Evolutionary conservation across 2,113 vertebrate genomes (phyloP), one percentile per base, ranked within the genome.

Genomic region (Corythornis vintsioides): DNA sequence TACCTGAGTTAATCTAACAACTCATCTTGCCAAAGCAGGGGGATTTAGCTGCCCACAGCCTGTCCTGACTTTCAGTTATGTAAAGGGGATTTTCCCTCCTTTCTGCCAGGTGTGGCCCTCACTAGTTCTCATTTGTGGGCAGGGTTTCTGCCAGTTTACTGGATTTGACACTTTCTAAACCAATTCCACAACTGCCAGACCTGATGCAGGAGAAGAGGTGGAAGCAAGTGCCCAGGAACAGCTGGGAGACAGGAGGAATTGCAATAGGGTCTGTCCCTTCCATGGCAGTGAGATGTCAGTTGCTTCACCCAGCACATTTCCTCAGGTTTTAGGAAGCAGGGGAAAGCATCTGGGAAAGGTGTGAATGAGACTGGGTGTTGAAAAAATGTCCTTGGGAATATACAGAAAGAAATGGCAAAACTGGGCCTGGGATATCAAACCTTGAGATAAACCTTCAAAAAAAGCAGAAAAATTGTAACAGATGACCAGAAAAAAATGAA

Each of bases 241-340:
- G 26, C 35, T 42, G 55, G 56, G 53, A 72, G 33, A 19, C 0
- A 0, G 50, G 1, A 8, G 69, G 47, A 38, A 29, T 16, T 18
- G 24, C 45, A 26, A 8, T 2, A 56, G 22, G 20, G 15, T 10
- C 21, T 89, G 48, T 52, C 22, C 11, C 29, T 29, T 59, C 26
- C 11, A 13, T 22, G 56, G 7, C 10, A 42, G 15, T 1, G 8
- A 43, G 33, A 8, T 2, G 2, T 10, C 26, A 5, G 20, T 55
- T 42, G 42, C 56, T 77, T 84, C 42, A 67, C 42, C 16, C 5
- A 66, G 71, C 29, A 28, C 9, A 4, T 50, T 50, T 67, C 24
- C n/a, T 47, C 33, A 52, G 33, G 11, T 38, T 83, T 61, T 28
- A 8, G 3, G 17, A 5, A 5, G 1, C 1, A 2, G n/a, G 24